These are phyloP conservation scores for Idaea aversata DNA, from an alignment of 2,888 invertebrate genomes.

Conservation along the genomic window DNA sequence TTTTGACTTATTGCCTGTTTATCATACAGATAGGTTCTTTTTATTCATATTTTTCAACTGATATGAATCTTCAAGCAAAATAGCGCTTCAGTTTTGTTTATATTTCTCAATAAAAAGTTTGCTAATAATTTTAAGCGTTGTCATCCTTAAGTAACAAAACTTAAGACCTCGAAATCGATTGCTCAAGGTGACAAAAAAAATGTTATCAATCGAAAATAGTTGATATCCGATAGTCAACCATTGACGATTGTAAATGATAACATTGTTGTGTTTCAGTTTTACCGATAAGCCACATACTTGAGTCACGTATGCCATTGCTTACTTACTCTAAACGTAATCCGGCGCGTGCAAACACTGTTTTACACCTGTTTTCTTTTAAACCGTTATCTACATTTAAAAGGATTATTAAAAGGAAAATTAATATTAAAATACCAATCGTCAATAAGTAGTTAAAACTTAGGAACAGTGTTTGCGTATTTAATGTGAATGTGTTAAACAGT, in stretches of 20 bases:
- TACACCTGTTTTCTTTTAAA: background rate
- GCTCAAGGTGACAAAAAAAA: constrained; percentile 62
- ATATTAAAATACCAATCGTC: background rate
- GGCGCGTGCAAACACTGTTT: background rate
- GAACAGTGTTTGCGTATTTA: background rate
- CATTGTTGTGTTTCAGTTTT: constrained; percentile 62
- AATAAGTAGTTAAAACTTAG: background rate
- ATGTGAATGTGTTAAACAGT: constrained; percentile 3
- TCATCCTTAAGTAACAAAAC: background rate
- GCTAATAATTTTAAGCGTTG: too few species aligned
- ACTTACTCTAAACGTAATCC: constrained; percentile 25
- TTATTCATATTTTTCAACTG: constrained; percentile 6
- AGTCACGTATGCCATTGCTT: constrained; percentile 73
- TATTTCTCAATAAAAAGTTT: constrained; percentile 8
- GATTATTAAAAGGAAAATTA: background rate
- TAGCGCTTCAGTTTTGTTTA: constrained; percentile 19
- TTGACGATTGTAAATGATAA: constrained; percentile 65
- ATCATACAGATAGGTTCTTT: constrained; percentile 13
- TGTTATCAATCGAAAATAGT: constrained; percentile 61
- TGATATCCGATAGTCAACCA: constrained; percentile 43
- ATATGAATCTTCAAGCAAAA: constrained; percentile 16
- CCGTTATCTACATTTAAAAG: background rate
- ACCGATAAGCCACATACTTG: constrained; percentile 60
- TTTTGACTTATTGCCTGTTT: constrained; percentile 16
- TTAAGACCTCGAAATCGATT: constrained; percentile 30